Percentiles rank a stretch among this genome's conserved stretches.
Evolutionary conservation across 2,113 vertebrate genomes (phyloP).

Genomic region (Sarotherodon lohbergeri): DNA sequence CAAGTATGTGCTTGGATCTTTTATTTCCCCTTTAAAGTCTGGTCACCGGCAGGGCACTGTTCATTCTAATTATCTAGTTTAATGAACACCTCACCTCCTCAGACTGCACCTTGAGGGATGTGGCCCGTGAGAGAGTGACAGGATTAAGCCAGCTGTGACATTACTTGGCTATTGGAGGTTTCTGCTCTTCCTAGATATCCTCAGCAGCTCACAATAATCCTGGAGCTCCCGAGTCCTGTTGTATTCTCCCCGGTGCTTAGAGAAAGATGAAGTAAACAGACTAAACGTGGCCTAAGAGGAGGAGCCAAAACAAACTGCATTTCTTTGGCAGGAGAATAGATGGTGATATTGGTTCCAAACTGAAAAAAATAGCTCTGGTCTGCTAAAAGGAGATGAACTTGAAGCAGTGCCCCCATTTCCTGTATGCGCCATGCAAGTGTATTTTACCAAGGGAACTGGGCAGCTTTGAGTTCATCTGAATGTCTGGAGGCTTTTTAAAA

Average conservation of each 20-base stretch:
- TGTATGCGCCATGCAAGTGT: background rate
- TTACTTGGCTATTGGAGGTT: background rate
- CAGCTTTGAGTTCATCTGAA: constrained; percentile 3
- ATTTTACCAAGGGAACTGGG: background rate
- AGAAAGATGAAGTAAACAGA: background rate
- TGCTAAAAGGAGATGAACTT: background rate
- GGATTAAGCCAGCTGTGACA: constrained; percentile 15
- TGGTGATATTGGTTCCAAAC: background rate
- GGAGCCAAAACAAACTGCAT: background rate
- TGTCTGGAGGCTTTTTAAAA: background rate
- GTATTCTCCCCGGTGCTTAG: background rate
- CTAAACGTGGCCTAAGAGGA: background rate
- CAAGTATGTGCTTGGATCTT: background rate
- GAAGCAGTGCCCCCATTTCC: constrained; percentile 1
- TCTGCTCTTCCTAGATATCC: background rate
- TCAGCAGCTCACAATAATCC: background rate
- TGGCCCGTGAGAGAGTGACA: background rate
- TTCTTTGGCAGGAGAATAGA: background rate
- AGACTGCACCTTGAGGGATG: background rate
- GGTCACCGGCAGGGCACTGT: background rate
- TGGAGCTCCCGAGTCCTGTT: background rate
- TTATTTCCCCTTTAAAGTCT: background rate
- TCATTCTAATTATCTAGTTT: constrained; percentile 14
- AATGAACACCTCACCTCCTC: background rate
- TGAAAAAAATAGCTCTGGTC: background rate